Evolutionary conservation across 2,888 invertebrate species (phyloP).

Genomic region (Zootermopsis nevadensis): DNA sequence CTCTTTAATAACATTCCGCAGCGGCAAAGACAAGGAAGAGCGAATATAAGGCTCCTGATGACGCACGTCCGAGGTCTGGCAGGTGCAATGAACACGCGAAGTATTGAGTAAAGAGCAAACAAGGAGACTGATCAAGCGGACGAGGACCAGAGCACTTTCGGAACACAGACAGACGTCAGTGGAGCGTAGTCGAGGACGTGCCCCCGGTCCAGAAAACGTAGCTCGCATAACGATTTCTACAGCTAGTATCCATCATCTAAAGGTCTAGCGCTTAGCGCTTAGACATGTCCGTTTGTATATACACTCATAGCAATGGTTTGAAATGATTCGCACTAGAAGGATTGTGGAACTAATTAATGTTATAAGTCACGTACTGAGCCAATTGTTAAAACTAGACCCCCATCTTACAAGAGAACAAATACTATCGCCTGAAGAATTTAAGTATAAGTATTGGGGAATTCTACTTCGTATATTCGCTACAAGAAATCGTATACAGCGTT

Average conservation of each 20-base stretch:
- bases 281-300: too few species aligned
- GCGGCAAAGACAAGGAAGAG: background rate
- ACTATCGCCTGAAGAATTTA: background rate
- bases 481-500: background rate
- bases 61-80: background rate
- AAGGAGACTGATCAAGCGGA: too few species aligned
- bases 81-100: conserved; percentile 28
- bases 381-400: conserved; percentile 30
- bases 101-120: conserved; percentile 28
- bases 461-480: background rate
- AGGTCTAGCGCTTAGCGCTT: too few species aligned
- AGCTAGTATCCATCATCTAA: background rate
- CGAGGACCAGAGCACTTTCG: too few species aligned
- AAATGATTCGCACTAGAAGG: conserved; percentile 17
- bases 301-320: background rate
- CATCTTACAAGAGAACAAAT: background rate
- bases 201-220: background rate
- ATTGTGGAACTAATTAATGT: conserved; percentile 27
- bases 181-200: background rate
- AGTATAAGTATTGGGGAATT: conserved; percentile 1
- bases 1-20: background rate
- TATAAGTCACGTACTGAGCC: conserved; percentile 2
- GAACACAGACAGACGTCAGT: too few species aligned
- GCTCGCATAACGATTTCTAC: background rate
- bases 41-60: background rate